Base-by-base conservation (phyloP, 2,888 invertebrate species). In the Sinhomidia bicolor region DNA sequence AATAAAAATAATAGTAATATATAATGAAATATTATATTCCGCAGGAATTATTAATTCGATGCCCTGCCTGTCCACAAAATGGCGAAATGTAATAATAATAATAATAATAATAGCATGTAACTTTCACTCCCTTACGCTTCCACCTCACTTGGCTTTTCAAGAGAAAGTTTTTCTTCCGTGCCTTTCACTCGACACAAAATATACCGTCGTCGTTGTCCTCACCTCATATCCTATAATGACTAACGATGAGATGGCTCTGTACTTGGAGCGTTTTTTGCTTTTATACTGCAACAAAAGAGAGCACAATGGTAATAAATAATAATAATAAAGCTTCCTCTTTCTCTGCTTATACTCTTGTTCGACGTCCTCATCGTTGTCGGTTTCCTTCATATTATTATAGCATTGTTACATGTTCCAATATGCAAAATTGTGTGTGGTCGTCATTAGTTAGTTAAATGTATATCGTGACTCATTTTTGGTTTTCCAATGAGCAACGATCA, bases 401-500 rank as follows among this genome's bases (percentile, higher is more conserved):
- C 14, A 47, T 51, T 76, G 29, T 60, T 76, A 54, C 54, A 32
- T 76, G 5, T 57, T n/a, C n/a, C n/a, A n/a, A n/a, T n/a, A n/a
- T n/a, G n/a, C n/a, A n/a, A n/a, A n/a, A n/a, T 3, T 57, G 32
- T 51, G 51, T 68, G 47, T 51, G 47, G 82, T 68, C 68, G 62
- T 80, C 65, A 68, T 78, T 78, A 74, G 74, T 74, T 74, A 78
- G 47, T 26, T 74, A 71, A 14, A 54, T 68, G 65, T 51, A 68
- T 54, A 36, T 54, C 76, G 20, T 80, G 86, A 86, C 78, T 80
- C 68, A 86, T 81, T 81, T 87, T 44, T 71, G 51, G 51, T 54
- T 81, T 86, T 81, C 74, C 87, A 81, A 57, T 32, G 71, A 81
- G 32, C 29, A 44, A 76, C 71, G 17, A 71, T 71, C 62, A 47